Percentiles rank a stretch among this genome's conserved stretches.
These are phyloP conservation scores for human DNA, from an alignment of 2,113 vertebrate genomes.

Conservation along the genomic window DNA sequence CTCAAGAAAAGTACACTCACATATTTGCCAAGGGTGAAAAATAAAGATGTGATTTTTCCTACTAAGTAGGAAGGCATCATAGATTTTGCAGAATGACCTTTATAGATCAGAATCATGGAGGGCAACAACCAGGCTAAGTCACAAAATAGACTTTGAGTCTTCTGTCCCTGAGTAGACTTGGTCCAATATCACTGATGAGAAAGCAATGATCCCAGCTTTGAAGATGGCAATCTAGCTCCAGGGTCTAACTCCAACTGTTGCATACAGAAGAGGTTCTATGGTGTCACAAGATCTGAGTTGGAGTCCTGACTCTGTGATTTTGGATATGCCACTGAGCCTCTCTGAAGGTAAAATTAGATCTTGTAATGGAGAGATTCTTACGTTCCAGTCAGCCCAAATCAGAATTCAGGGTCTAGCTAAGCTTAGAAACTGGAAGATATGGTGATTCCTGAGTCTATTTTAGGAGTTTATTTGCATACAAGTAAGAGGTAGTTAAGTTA, in stretches of 20 bases:
- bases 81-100: conserved; percentile 25
- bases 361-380: background rate
- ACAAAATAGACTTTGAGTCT: background rate
- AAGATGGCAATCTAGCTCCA: background rate
- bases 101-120: background rate
- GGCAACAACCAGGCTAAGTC: background rate
- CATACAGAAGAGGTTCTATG: background rate
- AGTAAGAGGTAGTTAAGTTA: background rate
- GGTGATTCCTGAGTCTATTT: background rate
- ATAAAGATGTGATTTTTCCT: background rate
- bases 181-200: background rate
- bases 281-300: background rate
- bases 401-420: background rate
- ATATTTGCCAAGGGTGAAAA: conserved; percentile 50
- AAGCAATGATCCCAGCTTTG: background rate
- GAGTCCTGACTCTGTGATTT: background rate
- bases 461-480: background rate
- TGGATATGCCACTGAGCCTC: background rate
- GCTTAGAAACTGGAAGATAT: background rate
- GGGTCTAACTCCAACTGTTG: background rate
- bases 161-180: background rate
- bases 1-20: conserved; percentile 41
- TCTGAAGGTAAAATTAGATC: background rate
- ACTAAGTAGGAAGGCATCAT: background rate
- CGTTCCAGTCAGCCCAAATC: background rate